Base-by-base conservation (phyloP, 2,888 invertebrate genomes). In the Epsilonema sp. region DNA sequence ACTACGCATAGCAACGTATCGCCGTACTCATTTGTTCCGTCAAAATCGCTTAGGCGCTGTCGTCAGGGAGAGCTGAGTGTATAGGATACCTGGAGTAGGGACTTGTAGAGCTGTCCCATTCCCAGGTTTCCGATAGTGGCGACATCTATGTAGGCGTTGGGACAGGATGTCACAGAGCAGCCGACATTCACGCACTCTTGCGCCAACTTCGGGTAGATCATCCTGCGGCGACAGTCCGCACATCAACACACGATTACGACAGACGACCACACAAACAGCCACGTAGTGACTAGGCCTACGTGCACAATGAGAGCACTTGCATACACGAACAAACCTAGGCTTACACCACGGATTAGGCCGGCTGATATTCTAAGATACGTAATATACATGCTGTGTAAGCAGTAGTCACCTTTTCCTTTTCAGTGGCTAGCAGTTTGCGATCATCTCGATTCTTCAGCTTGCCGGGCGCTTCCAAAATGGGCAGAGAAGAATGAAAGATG, bases 391-490 rank as follows among this genome's bases (percentile, higher is more conserved):
- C n/a, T n/a, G n/a, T n/a, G n/a, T n/a, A n/a, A n/a, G n/a, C n/a
- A 16, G 16, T 8, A 31, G 26, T n/a, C 39, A 70, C 71, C 63
- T 79, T 84, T 67, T 89, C 89, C 64, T 97, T 97, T 48, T 99
- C 97, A 0, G 92, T 92, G 46, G 85, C 94, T 16, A 99, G 74
- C 41, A 94, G 69, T 66, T 92, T 92, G 48, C 94, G 74, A 65
- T 97, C 94, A 61, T 99, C 97, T 11, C 97, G 74, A 68, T 84
- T 87, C 67, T 80, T 80, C 44, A 99, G 74, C 67, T 87, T 85
- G 5, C 97, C 97, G 0, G 94, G 94, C 16, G 90, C 92, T 58
- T 85, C 85, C 46, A 78, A 79, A 3, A 79, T 78, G 1, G 97
- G 97, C 50, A 97, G 70, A 0, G 84, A 79, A 0, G 92, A 86